A percentile compares a stretch with the other conserved stretches of the same genome.
phyloP scores from a whole-genome alignment of 2,888 invertebrate species.

The Microdon myrmicae region DNA sequence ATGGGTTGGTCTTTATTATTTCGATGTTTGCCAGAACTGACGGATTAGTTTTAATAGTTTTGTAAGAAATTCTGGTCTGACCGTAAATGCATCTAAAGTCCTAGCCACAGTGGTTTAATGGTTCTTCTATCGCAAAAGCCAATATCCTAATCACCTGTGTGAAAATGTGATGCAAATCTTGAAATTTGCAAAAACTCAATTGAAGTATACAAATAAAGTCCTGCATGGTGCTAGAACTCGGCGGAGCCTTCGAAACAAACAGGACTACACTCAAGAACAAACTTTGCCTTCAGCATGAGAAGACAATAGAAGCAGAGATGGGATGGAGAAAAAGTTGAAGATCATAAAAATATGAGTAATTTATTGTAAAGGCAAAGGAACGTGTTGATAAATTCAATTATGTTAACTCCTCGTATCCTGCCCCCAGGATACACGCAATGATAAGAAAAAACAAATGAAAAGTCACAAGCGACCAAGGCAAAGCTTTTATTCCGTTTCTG shows the following conservation, averaged over 20 bases:
- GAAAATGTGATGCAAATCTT: constrained; percentile 51
- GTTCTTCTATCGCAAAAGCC: too few species aligned
- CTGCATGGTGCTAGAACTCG: constrained; percentile 21
- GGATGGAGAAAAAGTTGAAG: too few species aligned
- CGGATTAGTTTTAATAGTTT: too few species aligned
- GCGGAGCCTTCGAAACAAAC: constrained; percentile 37
- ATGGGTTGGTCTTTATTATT: too few species aligned
- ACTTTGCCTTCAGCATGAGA: constrained; percentile 13
- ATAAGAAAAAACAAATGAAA: constrained; percentile 10
- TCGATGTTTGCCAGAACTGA: too few species aligned
- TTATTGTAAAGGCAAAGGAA: constrained; percentile 51
- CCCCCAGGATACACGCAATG: constrained; percentile 23
- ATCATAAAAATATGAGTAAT: constrained; percentile 49
- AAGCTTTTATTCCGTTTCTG: constrained; percentile 44
- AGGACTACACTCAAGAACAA: constrained; percentile 25
- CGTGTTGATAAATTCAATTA: constrained; percentile 53
- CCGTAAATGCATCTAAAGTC: too few species aligned
- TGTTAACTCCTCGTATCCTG: constrained; percentile 35
- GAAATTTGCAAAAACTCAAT: constrained; percentile 52
- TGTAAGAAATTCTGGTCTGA: too few species aligned
- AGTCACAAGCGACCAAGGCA: constrained; percentile 28
- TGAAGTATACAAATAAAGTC: constrained; percentile 45
- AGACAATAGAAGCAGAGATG: background rate
- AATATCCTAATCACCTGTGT: too few species aligned
- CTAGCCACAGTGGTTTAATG: too few species aligned